phyloP scores from a whole-genome alignment of 2,113 vertebrate genomes.

The Ia io region DNA sequence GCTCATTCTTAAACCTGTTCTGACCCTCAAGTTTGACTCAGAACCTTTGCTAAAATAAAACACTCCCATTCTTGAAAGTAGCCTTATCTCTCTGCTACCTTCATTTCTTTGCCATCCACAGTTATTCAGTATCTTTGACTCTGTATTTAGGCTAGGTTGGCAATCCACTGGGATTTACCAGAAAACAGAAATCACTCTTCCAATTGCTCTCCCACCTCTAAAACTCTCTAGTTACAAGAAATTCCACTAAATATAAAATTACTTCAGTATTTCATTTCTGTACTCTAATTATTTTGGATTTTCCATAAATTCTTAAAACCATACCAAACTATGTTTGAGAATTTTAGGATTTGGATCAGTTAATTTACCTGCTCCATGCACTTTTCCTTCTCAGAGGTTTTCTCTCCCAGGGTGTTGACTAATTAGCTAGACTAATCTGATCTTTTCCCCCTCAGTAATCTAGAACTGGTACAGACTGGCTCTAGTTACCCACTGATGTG shows the following conservation, averaged over 20 bases:
- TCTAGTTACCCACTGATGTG: not conserved
- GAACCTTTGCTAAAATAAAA: not conserved
- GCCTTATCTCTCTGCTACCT: not conserved
- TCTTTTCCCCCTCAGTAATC: not conserved
- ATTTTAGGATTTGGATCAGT: not conserved
- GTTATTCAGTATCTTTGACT: not conserved
- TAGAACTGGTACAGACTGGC: not conserved
- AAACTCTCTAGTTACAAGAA: not conserved
- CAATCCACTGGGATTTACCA: not conserved
- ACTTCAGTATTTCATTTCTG: not conserved
- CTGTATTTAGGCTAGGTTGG: not conserved
- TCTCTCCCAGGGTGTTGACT: not conserved
- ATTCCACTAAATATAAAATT: conserved; percentile 21
- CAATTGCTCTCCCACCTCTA: not conserved
- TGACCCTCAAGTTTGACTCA: not conserved
- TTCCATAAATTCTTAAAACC: not conserved
- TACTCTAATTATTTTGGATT: not conserved
- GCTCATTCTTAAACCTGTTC: not conserved
- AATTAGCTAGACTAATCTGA: not conserved
- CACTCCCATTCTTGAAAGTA: not conserved
- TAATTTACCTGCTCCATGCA: not conserved
- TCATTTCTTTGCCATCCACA: not conserved
- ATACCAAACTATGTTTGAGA: not conserved
- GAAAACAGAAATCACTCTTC: conserved; percentile 1
- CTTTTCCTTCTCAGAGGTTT: not conserved